These are phyloP conservation scores for Cinclus mexicanus DNA, from an alignment of 2,113 vertebrate species.

Conservation along the genomic window DNA sequence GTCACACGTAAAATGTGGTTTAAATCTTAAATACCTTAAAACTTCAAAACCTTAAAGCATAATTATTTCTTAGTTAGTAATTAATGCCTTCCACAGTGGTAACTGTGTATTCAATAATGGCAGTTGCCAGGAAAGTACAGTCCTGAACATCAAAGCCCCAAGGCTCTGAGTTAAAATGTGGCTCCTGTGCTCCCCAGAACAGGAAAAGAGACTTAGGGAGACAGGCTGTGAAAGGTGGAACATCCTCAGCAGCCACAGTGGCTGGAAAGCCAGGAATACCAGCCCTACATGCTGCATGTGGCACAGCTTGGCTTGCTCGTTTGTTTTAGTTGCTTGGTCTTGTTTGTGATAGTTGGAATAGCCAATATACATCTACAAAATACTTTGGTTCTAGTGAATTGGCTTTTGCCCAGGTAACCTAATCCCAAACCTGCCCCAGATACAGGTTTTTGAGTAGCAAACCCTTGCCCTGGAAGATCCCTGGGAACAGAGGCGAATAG, in stretches of 20 bases:
- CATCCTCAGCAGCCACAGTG: neutral
- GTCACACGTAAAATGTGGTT: neutral
- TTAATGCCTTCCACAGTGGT: neutral
- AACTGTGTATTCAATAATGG: neutral
- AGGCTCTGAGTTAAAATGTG: neutral
- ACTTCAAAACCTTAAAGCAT: neutral
- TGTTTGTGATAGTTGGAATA: neutral
- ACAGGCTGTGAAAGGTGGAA: rapidly evolving
- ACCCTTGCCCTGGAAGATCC: neutral
- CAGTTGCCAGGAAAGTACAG: neutral
- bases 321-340: neutral
- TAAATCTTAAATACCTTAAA: neutral
- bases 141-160: neutral
- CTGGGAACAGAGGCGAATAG: neutral
- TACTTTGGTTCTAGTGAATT: neutral
- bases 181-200: neutral
- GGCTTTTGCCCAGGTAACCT: neutral
- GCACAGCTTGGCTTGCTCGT: neutral
- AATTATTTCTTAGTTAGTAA: neutral
- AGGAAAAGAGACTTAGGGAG: neutral
- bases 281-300: neutral
- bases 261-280: neutral
- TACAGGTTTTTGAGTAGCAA: neutral
- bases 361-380: neutral
- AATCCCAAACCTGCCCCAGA: neutral